Percentiles rank a stretch among this genome's conserved stretches.
These are phyloP conservation scores for Sarcoramphus papa DNA, from an alignment of 2,797 vertebrate genomes.

Conservation along the genomic window DNA sequence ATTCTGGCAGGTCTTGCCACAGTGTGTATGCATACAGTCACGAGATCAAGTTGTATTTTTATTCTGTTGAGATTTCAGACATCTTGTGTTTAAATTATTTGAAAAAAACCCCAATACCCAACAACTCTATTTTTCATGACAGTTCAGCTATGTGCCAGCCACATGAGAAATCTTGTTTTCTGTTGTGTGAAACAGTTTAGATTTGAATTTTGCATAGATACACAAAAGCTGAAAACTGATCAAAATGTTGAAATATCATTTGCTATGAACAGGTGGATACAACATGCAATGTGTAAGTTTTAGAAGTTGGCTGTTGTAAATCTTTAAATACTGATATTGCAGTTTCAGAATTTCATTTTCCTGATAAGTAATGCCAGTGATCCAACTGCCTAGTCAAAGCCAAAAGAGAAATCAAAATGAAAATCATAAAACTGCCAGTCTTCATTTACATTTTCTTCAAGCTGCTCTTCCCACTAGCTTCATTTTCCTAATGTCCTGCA, in stretches of 20 bases:
- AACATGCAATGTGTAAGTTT: background rate
- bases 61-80: background rate
- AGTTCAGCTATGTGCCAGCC: background rate
- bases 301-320: background rate
- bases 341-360: background rate
- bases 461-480: background rate
- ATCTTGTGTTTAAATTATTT: background rate
- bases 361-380: background rate
- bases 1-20: background rate
- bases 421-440: conserved; percentile 12
- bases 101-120: background rate
- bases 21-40: background rate
- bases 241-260: background rate
- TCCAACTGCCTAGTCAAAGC: background rate
- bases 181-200: background rate
- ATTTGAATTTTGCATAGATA: background rate
- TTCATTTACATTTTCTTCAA: background rate
- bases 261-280: background rate
- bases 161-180: background rate
- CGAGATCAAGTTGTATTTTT: background rate
- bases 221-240: background rate
- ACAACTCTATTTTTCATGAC: background rate
- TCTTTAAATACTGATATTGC: background rate
- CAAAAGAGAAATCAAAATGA: conserved; percentile 15
- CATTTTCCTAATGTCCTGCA: conserved; percentile 11